Evolutionary conservation across 2,113 vertebrate genomes (phyloP), one percentile per base, ranked within the genome.

Genomic region (Odocoileus virginianus): DNA sequence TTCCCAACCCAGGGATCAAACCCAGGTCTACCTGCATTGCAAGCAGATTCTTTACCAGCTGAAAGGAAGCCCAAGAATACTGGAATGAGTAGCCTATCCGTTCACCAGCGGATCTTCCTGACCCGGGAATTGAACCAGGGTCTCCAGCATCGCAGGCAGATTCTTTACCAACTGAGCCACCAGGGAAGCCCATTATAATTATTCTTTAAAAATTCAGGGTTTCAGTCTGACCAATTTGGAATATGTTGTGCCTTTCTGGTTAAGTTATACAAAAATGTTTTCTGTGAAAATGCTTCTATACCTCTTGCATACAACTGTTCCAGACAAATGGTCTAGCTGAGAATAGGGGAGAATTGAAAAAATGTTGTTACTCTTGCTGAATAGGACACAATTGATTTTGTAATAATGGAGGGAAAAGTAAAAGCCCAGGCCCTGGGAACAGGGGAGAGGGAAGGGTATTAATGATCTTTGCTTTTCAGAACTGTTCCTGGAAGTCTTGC

Each of bases 381-480:
- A 50, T 33, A 67, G 30, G 25, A 58, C 50, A 57, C 81, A 86
- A n/a, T n/a, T 33, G 84, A 87, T 87, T 95, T 92, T 43, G 74
- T 92, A 95, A 71, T 36, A 79, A n/a, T 30, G 47, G 19, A 64
- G 58, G 17, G 45, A 79, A 81, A 71, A 40, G 57, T 25, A 91
- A 91, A 89, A 57, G 40, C 78, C 12, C 25, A 67, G 87, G 23
- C 47, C 33, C 87, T 25, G 27, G 16, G 23, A 43, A 87, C 25
- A 33, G 15, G n/a, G 33, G 58, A 36, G 10, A 40, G 27, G 5
- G 47, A 36, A 81, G 17, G 33, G 9, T 16, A 92, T 58, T 82
- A 95, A 74, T 45, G 54, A 45, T 54, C 84, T 92, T 67, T 71
- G 74, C 50, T 93, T 84, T 96, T 93, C 36, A 93, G 78, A 89